Base-by-base conservation (phyloP, 2,113 vertebrate genomes). In the Alethe castanea region DNA sequence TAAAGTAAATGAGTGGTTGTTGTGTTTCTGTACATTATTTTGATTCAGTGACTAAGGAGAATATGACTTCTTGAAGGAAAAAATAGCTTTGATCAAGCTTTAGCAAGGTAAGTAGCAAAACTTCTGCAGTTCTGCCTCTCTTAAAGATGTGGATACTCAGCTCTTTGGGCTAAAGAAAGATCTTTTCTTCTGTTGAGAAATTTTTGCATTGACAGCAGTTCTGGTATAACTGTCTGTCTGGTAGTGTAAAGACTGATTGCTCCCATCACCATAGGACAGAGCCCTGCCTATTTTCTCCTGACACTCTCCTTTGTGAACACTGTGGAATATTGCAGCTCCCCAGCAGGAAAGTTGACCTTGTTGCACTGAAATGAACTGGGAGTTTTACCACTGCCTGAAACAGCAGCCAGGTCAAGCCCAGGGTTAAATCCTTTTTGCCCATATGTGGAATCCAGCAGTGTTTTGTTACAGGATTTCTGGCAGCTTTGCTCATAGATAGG, bases 141-240 rank as follows among this genome's bases (percentile, higher is more conserved):
- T 29, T n/a, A 42, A 31, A 64, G 36, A 33, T 38, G 20, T 0
- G 1, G 28, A 19, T 40, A 29, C 9, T 59, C 25, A 57, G 28
- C 40, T 91, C 5, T 84, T 79, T 14, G 53, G 9, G 23, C n/a
- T 78, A 19, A 40, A 72, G 61, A 69, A 80, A 64, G 33, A 12
- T 36, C 22, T 45, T 96, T 85, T 77, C 26, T 83, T 78, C 29
- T 73, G 3, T 9, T 64, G 38, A 62, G 77, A 47, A 65, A 18
- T 50, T 92, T 88, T 70, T 94, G 64, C 44, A 52, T 13, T 44
- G 59, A 38, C 61, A 77, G 50, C 86, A 60, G n/a, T 38, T 88
- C 47, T 67, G n/a, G 20, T 50, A 91, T 66, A 91, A n/a, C 35
- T 90, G 29, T 64, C 48, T 71, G 59, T 38, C 40, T 90, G 47